Conservation (phyloP, 2,113 vertebrate genomes). For the Lophochroa leadbeateri region DNA sequence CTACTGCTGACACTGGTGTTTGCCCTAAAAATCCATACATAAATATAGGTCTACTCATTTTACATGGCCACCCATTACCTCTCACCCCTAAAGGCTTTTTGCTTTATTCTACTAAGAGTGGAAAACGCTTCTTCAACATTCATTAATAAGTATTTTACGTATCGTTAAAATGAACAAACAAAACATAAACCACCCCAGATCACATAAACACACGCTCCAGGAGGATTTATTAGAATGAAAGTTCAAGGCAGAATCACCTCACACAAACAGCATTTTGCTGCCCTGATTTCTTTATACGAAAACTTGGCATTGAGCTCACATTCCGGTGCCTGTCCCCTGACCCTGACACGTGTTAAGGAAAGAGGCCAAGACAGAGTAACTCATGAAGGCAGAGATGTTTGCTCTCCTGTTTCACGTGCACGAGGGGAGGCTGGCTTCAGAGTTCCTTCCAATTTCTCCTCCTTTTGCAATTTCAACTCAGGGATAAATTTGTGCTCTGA, state of each 20-base stretch:
- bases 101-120: neutral
- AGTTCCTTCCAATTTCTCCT: neutral
- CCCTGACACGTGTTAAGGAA: neutral
- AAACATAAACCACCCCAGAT: neutral
- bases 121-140: neutral
- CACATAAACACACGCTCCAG: neutral
- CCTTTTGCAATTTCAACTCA: neutral
- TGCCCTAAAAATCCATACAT: neutral
- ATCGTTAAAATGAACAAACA: neutral
- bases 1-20: neutral
- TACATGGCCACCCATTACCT: neutral
- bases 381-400: neutral
- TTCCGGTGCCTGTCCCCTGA: neutral
- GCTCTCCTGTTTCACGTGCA: neutral
- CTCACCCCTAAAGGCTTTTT: constrained; percentile 3
- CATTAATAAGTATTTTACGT: constrained; percentile 10
- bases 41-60: neutral
- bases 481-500: neutral
- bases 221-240: neutral
- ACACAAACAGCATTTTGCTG: neutral
- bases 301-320: constrained; percentile 7
- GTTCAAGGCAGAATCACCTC: neutral
- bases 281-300: neutral
- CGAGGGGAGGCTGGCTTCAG: neutral
- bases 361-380: neutral